Evolutionary conservation across 2,888 invertebrate species (phyloP).

Genomic region (Dynastes maya): DNA sequence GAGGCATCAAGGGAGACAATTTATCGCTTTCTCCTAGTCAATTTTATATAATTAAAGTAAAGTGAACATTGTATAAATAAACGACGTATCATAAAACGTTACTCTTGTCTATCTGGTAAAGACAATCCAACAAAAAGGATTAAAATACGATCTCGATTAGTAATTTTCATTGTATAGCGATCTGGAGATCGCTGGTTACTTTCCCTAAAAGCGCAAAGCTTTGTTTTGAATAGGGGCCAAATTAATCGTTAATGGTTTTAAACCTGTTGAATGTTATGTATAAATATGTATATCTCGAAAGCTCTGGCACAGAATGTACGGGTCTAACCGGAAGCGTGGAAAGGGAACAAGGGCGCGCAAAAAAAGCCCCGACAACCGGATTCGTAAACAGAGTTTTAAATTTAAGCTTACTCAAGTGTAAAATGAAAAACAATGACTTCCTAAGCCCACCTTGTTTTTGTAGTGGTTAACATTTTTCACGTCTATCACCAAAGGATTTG

Average conservation of each 20-base stretch:
- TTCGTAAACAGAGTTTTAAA: constrained; percentile 49
- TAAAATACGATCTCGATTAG: constrained; percentile 20
- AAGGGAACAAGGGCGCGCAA: constrained; percentile 14
- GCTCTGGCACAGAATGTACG: constrained; percentile 17
- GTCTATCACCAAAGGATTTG: constrained; percentile 17
- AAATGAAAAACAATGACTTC: constrained; percentile 49
- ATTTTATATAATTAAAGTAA: not conserved
- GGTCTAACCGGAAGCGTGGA: not conserved
- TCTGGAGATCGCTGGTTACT: constrained; percentile 10
- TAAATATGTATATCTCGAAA: constrained; percentile 57
- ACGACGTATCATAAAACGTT: not conserved
- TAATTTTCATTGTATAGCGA: constrained; percentile 41
- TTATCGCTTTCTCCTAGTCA: not conserved
- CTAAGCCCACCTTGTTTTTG: constrained; percentile 41
- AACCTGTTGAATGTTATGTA: constrained; percentile 61
- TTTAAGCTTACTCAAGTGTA: constrained; percentile 46
- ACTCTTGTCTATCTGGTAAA: not conserved
- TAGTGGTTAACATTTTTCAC: constrained; percentile 26
- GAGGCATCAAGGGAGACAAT: no score
- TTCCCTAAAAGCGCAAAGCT: constrained; percentile 24
- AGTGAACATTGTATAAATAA: not conserved
- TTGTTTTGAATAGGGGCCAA: constrained; percentile 43
- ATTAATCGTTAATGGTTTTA: constrained; percentile 58
- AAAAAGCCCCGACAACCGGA: constrained; percentile 17
- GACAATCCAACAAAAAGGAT: not conserved